phyloP scores from a whole-genome alignment of 2,113 vertebrate genomes.

The Myiopsitta monachus region DNA sequence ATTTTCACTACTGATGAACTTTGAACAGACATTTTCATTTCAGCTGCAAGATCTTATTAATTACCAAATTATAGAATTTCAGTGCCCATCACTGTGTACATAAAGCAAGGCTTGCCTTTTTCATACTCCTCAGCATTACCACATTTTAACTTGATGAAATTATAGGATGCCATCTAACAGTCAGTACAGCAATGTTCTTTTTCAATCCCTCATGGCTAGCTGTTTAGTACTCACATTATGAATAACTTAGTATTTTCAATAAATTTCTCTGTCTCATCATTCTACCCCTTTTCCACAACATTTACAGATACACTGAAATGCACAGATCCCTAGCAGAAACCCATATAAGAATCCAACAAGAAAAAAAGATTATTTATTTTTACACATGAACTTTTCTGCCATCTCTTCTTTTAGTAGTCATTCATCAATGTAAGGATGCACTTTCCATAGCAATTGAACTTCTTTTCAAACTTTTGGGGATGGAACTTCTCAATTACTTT shows the following conservation, averaged over 20 bases:
- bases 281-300: background rate
- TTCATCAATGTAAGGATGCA: background rate
- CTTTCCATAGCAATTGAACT: background rate
- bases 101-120: background rate
- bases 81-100: background rate
- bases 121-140: background rate
- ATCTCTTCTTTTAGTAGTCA: background rate
- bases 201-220: background rate
- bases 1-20: background rate
- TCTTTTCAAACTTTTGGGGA: background rate
- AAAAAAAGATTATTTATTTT: background rate
- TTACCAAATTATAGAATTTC: accelerated
- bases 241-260: background rate
- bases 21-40: background rate
- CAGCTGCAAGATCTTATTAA: background rate
- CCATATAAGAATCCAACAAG: background rate
- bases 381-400: background rate
- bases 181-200: background rate
- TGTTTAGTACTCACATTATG: background rate
- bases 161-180: background rate
- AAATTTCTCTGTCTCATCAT: background rate
- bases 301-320: background rate
- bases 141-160: background rate
- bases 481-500: background rate
- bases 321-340: background rate